Evolutionary conservation across 2,888 invertebrate genomes (phyloP).

Genomic region (Pomacea canaliculata): DNA sequence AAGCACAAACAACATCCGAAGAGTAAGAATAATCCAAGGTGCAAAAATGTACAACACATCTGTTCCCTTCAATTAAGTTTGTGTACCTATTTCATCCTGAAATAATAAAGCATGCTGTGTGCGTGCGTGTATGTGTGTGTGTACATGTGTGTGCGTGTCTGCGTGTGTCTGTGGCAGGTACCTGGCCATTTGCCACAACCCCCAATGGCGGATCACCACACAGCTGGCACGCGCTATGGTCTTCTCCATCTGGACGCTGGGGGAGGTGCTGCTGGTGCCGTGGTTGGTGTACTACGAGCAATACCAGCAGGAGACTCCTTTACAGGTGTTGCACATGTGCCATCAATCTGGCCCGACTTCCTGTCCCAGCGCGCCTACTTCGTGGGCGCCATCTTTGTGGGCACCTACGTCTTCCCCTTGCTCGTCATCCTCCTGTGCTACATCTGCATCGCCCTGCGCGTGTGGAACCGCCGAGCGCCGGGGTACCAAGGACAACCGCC

Average conservation of each 20-base stretch:
- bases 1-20: too few relatives aligned
- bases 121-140: background rate
- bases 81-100: background rate
- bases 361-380: slow-evolving; percentile 87
- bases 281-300: slow-evolving; percentile 90
- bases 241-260: slow-evolving; percentile 88
- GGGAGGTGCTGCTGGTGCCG: slow-evolving; percentile 85
- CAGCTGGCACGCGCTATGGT: slow-evolving; percentile 88
- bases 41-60: too few relatives aligned
- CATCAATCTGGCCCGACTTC: slow-evolving; percentile 81
- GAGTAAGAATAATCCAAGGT: too few relatives aligned
- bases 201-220: slow-evolving; percentile 91
- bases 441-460: slow-evolving; percentile 90
- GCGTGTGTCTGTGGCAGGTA: slow-evolving; percentile 76
- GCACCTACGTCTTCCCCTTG: slow-evolving; percentile 91
- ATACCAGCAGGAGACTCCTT: slow-evolving; percentile 7
- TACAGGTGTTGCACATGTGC: slow-evolving; percentile 43
- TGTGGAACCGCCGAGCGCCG: slow-evolving; percentile 87
- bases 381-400: slow-evolving; percentile 86
- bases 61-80: too few relatives aligned
- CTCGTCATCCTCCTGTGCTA: slow-evolving; percentile 90
- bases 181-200: slow-evolving; percentile 93
- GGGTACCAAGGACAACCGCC: slow-evolving; percentile 77
- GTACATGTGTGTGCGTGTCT: background rate
- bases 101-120: background rate